These are phyloP conservation scores for Philaethria dido DNA, from an alignment of 2,888 invertebrate species.

Conservation along the genomic window DNA sequence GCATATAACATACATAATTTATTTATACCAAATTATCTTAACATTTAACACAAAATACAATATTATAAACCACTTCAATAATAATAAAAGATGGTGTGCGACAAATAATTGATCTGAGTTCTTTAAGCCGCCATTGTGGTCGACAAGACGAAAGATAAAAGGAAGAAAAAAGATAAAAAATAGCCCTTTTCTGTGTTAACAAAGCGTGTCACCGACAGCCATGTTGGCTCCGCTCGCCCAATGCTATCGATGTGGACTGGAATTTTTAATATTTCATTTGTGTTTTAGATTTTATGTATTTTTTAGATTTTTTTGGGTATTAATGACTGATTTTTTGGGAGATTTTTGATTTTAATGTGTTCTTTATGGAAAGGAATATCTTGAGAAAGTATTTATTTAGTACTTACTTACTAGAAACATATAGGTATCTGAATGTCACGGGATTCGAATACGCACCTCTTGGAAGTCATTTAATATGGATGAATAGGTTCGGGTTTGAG, in stretches of 20 bases:
- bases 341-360: background rate
- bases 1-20: background rate
- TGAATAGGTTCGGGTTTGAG: too few relatives aligned
- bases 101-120: slow-evolving; percentile 70
- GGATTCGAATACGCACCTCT: too few relatives aligned
- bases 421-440: too few relatives aligned
- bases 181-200: slow-evolving; percentile 80
- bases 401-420: too few relatives aligned
- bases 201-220: slow-evolving; percentile 80
- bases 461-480: too few relatives aligned
- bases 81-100: slow-evolving; percentile 47
- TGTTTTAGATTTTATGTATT: slow-evolving; percentile 17
- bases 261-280: slow-evolving; percentile 37
- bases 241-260: slow-evolving; percentile 44
- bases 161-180: slow-evolving; percentile 66
- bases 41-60: slow-evolving; percentile 25
- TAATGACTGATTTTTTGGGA: background rate
- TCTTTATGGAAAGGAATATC: too few relatives aligned
- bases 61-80: slow-evolving; percentile 29
- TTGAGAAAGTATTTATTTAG: too few relatives aligned
- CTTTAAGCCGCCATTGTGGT: slow-evolving; percentile 78
- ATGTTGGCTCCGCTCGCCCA: slow-evolving; percentile 59
- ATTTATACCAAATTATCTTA: slow-evolving; percentile 28
- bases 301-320: background rate
- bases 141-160: slow-evolving; percentile 68